Evolutionary conservation across 2,888 invertebrate genomes (phyloP).

Genomic region (Machimus rusticus): DNA sequence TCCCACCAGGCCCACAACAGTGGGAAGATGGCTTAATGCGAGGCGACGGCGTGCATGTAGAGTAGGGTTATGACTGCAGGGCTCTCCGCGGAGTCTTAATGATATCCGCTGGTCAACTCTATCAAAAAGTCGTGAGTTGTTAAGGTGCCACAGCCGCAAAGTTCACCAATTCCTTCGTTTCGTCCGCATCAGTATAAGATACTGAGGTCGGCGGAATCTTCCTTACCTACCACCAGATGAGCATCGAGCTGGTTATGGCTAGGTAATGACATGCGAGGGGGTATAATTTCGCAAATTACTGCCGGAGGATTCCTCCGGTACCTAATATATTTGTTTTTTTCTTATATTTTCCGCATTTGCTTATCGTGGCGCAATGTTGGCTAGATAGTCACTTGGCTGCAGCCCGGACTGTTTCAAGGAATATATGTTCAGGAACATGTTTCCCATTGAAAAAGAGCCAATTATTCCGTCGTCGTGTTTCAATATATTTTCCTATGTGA

Average conservation of each 20-base stretch:
- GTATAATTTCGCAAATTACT: slow-evolving; percentile 25
- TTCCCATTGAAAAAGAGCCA: neutral
- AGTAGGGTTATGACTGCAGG: neutral
- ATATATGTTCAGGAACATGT: neutral
- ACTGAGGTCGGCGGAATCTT: neutral
- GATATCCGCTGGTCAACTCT: slow-evolving; percentile 3
- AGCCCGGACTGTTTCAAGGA: neutral
- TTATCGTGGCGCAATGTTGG: neutral
- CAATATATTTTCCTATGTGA: neutral
- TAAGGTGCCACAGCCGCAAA: slow-evolving; percentile 1
- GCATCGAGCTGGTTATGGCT: slow-evolving; percentile 1
- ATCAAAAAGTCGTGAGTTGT: slow-evolving; percentile 18
- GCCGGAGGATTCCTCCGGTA: neutral
- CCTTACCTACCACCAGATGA: neutral
- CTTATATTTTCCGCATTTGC: neutral
- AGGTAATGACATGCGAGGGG: neutral
- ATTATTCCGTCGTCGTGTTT: neutral
- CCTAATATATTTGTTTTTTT: neutral
- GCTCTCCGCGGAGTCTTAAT: neutral
- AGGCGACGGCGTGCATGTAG: slow-evolving; percentile 1
- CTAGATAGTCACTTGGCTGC: neutral
- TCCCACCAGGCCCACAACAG: neutral
- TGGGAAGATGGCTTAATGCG: neutral
- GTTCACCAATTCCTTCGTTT: neutral
- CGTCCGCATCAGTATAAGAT: neutral